Base-by-base conservation (phyloP, 2,113 vertebrate genomes). In the Lamprologus ornatipinnis region DNA sequence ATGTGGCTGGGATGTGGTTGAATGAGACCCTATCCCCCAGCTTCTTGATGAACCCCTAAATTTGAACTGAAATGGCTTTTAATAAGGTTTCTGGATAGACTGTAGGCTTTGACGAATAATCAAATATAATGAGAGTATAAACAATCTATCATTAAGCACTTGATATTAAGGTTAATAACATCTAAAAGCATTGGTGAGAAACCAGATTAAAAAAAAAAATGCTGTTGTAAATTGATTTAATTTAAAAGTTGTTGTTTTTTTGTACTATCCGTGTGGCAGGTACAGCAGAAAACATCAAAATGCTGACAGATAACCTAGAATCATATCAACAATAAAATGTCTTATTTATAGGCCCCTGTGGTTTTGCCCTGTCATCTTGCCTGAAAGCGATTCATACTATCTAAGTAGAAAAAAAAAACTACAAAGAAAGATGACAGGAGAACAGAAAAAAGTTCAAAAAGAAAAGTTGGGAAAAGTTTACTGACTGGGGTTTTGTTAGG, bases 331-430 rank as follows among this genome's bases (percentile, higher is more conserved):
- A 83, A 23, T 31, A n/a, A 57, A 17, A 91, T 84, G 37, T 83
- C 47, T 84, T 87, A 86, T 92, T 88, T 83, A 91, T 83, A 79
- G 83, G 47, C 42, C 84, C 31, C 13, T 33, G 60, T 91, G 80
- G 42, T 81, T 85, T 86, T 63, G 79, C 31, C 53, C 85, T 85
- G 78, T 87, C 88, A 85, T 80, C 81, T 70, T 81, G 54, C 42
- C 80, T 49, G 42, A 21, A 90, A 60, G 75, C 6, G 9, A 85
- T 80, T 82, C 82, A 87, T 51, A 49, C 15, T 78, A 88, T 68
- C n/a, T 33, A 58, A 83, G 45, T 87, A 68, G 26, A 33, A 90
- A 13, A 31, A 31, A 63, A 70, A 58, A 87, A 60, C 42, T 23
- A 23, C 75, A 87, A 85, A 84, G 19, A 51, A 45, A 83, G 70